phyloP scores from a whole-genome alignment of 2,797 vertebrate species.

The Clarias laeviceps region DNA sequence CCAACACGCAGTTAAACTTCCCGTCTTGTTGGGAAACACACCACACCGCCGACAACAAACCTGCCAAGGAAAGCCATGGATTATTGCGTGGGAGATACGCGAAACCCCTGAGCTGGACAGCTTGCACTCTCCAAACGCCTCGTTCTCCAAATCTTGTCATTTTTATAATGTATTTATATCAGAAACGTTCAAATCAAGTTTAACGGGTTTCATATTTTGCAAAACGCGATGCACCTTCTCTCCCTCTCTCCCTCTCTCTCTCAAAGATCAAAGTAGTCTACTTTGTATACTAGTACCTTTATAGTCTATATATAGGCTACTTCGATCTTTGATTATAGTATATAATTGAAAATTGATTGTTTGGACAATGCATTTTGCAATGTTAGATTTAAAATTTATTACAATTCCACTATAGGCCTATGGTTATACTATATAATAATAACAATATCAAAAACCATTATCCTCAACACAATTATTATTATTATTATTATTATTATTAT shows the following conservation, averaged over 20 bases:
- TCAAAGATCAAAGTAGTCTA: neutral
- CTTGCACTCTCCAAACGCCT: neutral
- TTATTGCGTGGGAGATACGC: constrained; percentile 21
- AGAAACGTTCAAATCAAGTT: neutral
- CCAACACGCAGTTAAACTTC: constrained; percentile 67
- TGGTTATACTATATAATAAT: no score
- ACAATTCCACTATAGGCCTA: neutral
- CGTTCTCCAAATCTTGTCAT: neutral
- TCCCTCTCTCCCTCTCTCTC: constrained; percentile 1
- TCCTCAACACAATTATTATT: neutral
- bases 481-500: neutral
- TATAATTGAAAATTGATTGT: neutral
- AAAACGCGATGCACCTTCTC: neutral
- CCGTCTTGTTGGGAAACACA: constrained; percentile 63
- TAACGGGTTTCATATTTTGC: neutral
- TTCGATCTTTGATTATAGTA: neutral
- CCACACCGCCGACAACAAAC: constrained; percentile 40
- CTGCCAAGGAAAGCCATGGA: constrained; percentile 58
- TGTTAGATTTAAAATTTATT: neutral
- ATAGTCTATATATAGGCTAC: no score
- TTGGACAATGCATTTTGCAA: neutral
- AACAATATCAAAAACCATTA: no score
- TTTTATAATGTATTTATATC: neutral
- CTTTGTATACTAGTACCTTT: no score
- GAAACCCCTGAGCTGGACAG: constrained; percentile 22